Evolutionary conservation across 2,888 invertebrate species (phyloP).

Genomic region (Callinectes sapidus): DNA sequence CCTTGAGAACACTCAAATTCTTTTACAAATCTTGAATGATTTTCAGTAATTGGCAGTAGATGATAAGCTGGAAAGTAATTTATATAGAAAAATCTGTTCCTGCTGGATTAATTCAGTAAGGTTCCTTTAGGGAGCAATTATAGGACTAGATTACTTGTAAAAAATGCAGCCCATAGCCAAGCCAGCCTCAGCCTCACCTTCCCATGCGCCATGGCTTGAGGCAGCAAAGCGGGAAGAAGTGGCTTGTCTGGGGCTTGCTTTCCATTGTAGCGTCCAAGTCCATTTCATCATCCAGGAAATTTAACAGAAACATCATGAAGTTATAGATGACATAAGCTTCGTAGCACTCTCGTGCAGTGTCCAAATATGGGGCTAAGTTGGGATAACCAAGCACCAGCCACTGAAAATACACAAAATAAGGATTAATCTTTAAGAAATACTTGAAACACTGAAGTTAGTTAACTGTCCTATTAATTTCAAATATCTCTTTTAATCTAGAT

Average conservation of each 20-base stretch:
- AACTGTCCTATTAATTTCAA: no score
- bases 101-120: no score
- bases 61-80: no score
- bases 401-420: constrained; percentile 76
- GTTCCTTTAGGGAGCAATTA: no score
- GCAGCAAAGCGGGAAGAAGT: constrained; percentile 94
- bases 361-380: constrained; percentile 81
- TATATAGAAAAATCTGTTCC: no score
- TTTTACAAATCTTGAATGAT: no score
- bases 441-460: no score
- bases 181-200: constrained; percentile 78
- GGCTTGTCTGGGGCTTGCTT: constrained; percentile 89
- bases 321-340: constrained; percentile 99
- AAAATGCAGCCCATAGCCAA: no score
- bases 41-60: no score
- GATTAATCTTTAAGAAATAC: background rate
- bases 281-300: constrained; percentile 90
- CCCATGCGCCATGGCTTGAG: constrained; percentile 96
- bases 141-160: no score
- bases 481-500: no score
- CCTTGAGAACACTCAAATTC: no score
- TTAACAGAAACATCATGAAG: constrained; percentile 95
- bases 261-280: constrained; percentile 87
- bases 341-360: constrained; percentile 95
- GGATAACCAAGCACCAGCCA: constrained; percentile 93